phyloP scores from a whole-genome alignment of 2,797 vertebrate species.

The Sandelia bainsii region DNA sequence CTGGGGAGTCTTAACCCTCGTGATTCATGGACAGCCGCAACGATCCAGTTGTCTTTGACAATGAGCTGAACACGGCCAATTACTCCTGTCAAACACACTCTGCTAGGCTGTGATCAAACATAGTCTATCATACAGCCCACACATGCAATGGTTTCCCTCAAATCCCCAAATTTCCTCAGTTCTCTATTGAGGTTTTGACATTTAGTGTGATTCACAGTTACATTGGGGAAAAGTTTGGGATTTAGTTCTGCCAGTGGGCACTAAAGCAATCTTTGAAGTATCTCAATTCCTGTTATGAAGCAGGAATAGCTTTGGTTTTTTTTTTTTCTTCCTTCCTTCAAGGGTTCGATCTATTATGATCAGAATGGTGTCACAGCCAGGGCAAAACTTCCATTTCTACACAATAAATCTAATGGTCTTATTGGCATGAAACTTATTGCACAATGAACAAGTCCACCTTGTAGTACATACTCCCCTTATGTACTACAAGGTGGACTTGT shows the following conservation, averaged over 20 bases:
- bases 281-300: not conserved
- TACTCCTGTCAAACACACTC: conserved; percentile 10
- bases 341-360: not conserved
- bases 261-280: not conserved
- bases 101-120: not conserved
- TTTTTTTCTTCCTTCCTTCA: not conserved
- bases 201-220: not conserved
- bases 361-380: not conserved
- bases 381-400: not conserved
- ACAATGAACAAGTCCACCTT: no score
- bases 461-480: no score
- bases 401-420: not conserved
- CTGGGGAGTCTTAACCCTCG: conserved; percentile 9
- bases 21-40: conserved; percentile 33
- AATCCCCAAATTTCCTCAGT: not conserved
- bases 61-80: conserved; percentile 9
- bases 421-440: not conserved
- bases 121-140: not conserved
- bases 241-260: no score
- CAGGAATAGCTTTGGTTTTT: not conserved
- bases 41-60: conserved; percentile 18
- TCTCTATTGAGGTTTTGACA: not conserved
- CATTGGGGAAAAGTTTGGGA: no score
- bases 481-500: not conserved
- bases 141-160: not conserved